These are phyloP conservation scores for Podarcis siculus DNA, from an alignment of 2,797 vertebrate species.

Conservation along the genomic window DNA sequence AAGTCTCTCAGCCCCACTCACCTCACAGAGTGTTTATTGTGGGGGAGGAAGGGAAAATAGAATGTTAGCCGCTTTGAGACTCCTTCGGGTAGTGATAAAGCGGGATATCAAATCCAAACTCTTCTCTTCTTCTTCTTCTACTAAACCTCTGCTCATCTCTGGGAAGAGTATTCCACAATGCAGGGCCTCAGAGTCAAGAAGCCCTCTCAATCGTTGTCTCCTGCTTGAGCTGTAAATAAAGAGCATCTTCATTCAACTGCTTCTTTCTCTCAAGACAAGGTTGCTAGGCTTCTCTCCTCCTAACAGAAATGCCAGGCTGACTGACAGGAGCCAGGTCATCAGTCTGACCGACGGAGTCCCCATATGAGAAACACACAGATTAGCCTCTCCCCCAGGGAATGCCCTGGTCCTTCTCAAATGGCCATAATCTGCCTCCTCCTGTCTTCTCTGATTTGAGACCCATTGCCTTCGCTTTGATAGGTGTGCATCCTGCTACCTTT, in stretches of 20 bases:
- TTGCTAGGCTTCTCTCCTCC: background rate
- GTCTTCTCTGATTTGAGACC: background rate
- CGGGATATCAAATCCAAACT: too few relatives aligned
- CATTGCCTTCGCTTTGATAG: background rate
- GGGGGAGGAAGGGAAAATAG: too few relatives aligned
- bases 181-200: too few relatives aligned
- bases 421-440: background rate
- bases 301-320: conserved; percentile 13
- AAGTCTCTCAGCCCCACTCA: too few relatives aligned
- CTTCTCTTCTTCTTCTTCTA: too few relatives aligned
- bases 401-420: background rate
- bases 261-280: conserved; percentile 7
- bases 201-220: background rate
- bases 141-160: too few relatives aligned
- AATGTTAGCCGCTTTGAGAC: too few relatives aligned
- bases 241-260: conserved; percentile 15
- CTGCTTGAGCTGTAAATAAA: background rate
- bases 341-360: background rate
- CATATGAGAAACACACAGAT: background rate
- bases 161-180: too few relatives aligned
- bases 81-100: too few relatives aligned
- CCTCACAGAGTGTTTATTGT: too few relatives aligned
- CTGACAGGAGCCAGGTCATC: background rate
- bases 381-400: background rate
- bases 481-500: background rate